These are phyloP conservation scores for Tortricodes alternella DNA, from an alignment of 2,888 invertebrate genomes.

Conservation along the genomic window DNA sequence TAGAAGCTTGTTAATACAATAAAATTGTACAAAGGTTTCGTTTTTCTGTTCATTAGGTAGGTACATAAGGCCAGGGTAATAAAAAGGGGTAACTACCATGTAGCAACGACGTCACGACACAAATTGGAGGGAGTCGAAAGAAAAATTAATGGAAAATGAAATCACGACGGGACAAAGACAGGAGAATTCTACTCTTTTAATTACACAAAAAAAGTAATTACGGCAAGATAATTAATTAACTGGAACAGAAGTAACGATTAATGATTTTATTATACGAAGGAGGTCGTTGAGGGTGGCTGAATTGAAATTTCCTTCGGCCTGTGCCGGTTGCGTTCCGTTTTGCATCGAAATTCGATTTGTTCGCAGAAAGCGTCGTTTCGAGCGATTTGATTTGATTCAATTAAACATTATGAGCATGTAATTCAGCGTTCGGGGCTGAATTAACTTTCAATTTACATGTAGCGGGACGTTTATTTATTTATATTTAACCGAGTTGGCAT, in stretches of 20 bases:
- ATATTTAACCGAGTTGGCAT: constrained; percentile 4
- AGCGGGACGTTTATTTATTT: constrained; percentile 10
- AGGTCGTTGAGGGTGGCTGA: constrained; percentile 70
- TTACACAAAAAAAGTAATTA: constrained; percentile 84
- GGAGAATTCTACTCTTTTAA: constrained; percentile 83
- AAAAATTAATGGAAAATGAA: constrained; percentile 83
- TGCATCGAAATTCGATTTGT: constrained; percentile 69
- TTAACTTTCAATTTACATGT: constrained; percentile 33
- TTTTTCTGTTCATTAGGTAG: constrained; percentile 79
- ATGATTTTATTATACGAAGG: constrained; percentile 83
- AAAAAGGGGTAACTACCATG: constrained; percentile 78
- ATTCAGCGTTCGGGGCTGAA: constrained; percentile 30
- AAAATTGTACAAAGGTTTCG: constrained; percentile 45
- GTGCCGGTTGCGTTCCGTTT: constrained; percentile 57
- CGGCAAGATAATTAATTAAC: constrained; percentile 83
- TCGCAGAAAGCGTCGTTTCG: constrained; percentile 58
- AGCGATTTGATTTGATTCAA: constrained; percentile 68
- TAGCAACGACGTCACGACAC: constrained; percentile 74
- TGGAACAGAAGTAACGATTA: constrained; percentile 83
- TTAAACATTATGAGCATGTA: constrained; percentile 56
- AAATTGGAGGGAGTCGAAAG: constrained; percentile 85
- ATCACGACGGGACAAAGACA: constrained; percentile 82
- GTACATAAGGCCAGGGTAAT: constrained; percentile 79
- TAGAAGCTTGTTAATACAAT: constrained; percentile 51
- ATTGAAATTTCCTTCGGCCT: constrained; percentile 73